These are phyloP conservation scores for Scolopax mira DNA, from an alignment of 2,113 vertebrate species.

Conservation along the genomic window DNA sequence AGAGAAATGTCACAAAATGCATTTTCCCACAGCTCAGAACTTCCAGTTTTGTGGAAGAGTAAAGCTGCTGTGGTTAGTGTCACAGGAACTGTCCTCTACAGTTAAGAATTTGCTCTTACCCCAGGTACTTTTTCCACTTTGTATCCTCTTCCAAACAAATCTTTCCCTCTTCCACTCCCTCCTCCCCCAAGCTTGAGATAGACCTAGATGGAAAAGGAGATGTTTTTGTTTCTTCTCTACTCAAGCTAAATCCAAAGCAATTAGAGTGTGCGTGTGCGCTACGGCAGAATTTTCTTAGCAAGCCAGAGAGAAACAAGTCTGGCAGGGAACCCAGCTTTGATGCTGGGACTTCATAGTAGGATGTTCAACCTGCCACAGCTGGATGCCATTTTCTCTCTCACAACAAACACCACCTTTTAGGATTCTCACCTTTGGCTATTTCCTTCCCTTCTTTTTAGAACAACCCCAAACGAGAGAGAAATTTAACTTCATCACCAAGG, in stretches of 20 bases:
- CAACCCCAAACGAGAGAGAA: neutral
- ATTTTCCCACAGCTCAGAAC: neutral
- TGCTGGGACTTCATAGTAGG: neutral
- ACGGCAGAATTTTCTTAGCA: slow-evolving; percentile 21
- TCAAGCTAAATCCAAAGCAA: slow-evolving; percentile 5
- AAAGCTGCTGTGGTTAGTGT: neutral
- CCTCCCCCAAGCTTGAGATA: neutral
- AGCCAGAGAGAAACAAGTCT: neutral
- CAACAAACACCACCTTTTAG: slow-evolving; percentile 40
- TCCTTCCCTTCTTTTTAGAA: slow-evolving; percentile 15
- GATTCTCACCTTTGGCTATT: slow-evolving; percentile 31
- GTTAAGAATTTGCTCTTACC: neutral
- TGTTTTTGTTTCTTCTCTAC: neutral
- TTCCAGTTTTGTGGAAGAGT: neutral
- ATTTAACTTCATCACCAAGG: neutral
- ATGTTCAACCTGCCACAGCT: neutral
- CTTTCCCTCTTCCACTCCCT: neutral
- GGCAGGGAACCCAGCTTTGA: neutral
- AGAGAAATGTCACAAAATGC: neutral
- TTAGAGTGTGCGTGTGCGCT: neutral
- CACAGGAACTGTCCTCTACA: neutral
- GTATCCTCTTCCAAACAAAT: neutral
- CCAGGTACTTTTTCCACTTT: neutral
- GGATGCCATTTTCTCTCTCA: slow-evolving; percentile 10
- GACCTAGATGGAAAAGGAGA: neutral